A percentile compares a stretch with the other conserved stretches of the same genome.
These are phyloP conservation scores for Dreissena rostriformis DNA, from an alignment of 1,140 invertebrate species.

Conservation along the genomic window DNA sequence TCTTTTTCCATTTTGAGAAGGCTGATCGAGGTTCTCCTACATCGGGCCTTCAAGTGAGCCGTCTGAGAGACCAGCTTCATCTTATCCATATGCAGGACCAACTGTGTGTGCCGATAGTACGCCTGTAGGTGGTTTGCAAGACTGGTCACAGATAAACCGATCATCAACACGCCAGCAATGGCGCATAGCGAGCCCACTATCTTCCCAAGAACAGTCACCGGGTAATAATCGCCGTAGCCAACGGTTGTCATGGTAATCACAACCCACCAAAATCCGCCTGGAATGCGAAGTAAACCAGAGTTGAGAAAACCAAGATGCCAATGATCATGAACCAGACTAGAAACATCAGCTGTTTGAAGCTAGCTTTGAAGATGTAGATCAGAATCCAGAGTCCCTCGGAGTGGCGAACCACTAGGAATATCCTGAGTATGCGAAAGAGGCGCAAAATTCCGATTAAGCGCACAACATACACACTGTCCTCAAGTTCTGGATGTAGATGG, in stretches of 20 bases:
- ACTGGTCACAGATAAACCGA: no score
- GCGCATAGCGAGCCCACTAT: conserved; percentile 91
- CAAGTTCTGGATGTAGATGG: conserved; percentile 2
- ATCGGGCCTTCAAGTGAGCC: no score
- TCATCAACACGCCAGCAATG: conserved; percentile 87
- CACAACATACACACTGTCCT: conserved; percentile 4
- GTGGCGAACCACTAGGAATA: conserved; percentile 83
- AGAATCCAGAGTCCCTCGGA: conserved; percentile 98
- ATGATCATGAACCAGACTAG: conserved; percentile 2
- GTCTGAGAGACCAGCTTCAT: no score
- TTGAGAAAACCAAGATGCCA: conserved; percentile 6
- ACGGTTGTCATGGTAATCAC: conserved; percentile 97
- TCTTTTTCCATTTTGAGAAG: no score
- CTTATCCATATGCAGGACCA: no score
- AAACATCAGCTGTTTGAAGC: conserved; percentile 8
- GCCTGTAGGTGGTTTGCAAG: no score
- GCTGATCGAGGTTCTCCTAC: no score
- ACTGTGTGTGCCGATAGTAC: no score
- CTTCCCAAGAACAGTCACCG: conserved; percentile 71
- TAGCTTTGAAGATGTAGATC: conserved; percentile 92
- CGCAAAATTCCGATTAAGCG: conserved; percentile 51
- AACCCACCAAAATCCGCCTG: conserved; percentile 98
- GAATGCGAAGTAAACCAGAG: conserved; percentile 90
- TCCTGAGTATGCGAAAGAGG: conserved; percentile 61
- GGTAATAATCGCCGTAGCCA: conserved; percentile 96